Base-by-base conservation (phyloP, 2,113 vertebrate genomes). In the Circaetus gallicus region DNA sequence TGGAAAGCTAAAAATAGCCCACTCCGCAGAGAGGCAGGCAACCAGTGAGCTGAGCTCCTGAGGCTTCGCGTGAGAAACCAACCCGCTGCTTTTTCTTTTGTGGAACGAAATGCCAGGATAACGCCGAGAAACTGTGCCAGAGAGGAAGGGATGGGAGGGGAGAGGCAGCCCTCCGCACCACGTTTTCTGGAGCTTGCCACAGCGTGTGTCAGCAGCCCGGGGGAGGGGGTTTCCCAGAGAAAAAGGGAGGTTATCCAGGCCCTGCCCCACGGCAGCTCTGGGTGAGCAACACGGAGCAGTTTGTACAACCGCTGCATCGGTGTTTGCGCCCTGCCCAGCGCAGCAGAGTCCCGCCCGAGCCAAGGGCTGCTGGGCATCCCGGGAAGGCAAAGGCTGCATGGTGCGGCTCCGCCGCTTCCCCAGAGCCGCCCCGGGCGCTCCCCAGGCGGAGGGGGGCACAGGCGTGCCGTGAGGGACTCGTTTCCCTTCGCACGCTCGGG, bases 1-100 rank as follows among this genome's bases (percentile, higher is more conserved):
- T 65, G 90, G 72, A 25, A 72, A 84, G 88, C 77, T 95, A 95
- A 96, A 86, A 94, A 89, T 80, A 96, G 56, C 71, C 38, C 36
- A 8, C 21, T 76, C 50, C 0, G 13, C 86, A 76, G 81, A 9
- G 45, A 76, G 16, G 59, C 65, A 13, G 65, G 88, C 87, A 90
- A n/a, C 11, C 49, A 62, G 80, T 1, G 13, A 62, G 86, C 47
- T 4, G 21, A 42, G 87, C 69, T 49, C 76, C 74, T 70, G 5
- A 13, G 82, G 84, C 78, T 86, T 9, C 22, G 67, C 3, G 1
- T 2, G 4, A 59, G 3, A 31, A 67, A 40, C 52, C 80, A 38
- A 8, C 50, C 38, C 6, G 1, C 77, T 31, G 69, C 45, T 29
- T 9, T 8, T 53, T 29, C 47, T 32, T 47, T 3, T 21, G 31